These are phyloP conservation scores for Malaclemys terrapin DNA, from an alignment of 2,113 vertebrate species.

Conservation along the genomic window DNA sequence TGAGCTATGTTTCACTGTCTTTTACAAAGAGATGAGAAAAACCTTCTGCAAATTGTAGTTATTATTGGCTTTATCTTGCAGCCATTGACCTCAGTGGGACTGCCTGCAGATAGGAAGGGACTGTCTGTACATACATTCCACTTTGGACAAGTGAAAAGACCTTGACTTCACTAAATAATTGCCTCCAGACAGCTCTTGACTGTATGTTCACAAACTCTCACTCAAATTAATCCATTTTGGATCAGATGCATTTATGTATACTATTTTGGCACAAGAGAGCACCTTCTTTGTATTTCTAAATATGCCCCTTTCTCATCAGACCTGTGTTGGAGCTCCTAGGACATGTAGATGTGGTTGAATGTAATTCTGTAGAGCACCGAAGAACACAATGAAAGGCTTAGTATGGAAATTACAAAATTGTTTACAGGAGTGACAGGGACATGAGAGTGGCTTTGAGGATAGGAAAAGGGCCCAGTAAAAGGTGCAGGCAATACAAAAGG, in stretches of 20 bases:
- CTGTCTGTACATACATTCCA: neutral
- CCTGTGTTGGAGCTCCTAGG: neutral
- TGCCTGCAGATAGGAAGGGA: neutral
- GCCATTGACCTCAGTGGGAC: neutral
- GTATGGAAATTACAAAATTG: neutral
- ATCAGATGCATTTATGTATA: neutral
- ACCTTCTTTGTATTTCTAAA: neutral
- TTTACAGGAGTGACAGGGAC: neutral
- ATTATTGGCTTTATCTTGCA: neutral
- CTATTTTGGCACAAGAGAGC: neutral
- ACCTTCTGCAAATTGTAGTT: neutral
- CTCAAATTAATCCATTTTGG: neutral
- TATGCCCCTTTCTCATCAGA: neutral
- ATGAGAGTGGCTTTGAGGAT: neutral
- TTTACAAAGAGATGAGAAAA: neutral
- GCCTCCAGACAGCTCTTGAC: neutral
- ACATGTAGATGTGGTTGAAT: fast-evolving
- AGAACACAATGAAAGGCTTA: neutral
- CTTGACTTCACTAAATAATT: neutral
- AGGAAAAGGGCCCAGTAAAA: neutral
- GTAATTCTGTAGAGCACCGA: neutral
- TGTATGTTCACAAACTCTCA: neutral
- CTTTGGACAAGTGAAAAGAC: neutral
- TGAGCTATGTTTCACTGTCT: neutral
- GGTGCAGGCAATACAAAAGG: neutral